A percentile compares a stretch with the other conserved stretches of the same genome.
phyloP scores from a whole-genome alignment of 1,140 invertebrate genomes.

The Limonius californicus region DNA sequence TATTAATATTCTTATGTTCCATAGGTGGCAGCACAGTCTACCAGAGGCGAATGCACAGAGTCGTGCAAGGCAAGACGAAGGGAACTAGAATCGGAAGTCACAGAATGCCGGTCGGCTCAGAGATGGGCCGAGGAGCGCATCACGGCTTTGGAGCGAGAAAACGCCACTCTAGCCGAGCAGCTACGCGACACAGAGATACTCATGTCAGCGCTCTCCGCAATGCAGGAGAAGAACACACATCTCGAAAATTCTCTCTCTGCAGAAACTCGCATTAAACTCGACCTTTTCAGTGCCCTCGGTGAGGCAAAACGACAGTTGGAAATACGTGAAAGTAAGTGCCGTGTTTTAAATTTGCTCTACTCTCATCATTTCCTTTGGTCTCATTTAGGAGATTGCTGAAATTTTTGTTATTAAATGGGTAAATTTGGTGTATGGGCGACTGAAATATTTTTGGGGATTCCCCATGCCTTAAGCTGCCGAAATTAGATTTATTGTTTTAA shows the following conservation, averaged over 20 bases:
- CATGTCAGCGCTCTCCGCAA: constrained; percentile 70
- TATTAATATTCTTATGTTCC: too few species aligned
- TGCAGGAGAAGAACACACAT: constrained; percentile 85
- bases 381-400: too few species aligned
- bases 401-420: too few species aligned
- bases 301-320: constrained; percentile 91
- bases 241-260: constrained; percentile 90
- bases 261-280: constrained; percentile 93
- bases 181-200: constrained; percentile 77
- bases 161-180: constrained; percentile 52
- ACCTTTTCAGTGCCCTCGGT: constrained; percentile 92
- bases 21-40: constrained; percentile 43
- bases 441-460: too few species aligned
- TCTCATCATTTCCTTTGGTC: too few species aligned
- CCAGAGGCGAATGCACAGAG: constrained; percentile 68
- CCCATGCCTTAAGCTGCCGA: too few species aligned
- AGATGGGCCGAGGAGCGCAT: constrained; percentile 66
- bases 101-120: constrained; percentile 69
- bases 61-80: constrained; percentile 67
- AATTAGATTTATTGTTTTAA: too few species aligned
- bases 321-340: constrained; percentile 84
- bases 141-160: constrained; percentile 43
- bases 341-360: too few species aligned
- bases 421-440: too few species aligned
- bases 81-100: constrained; percentile 76